Percentiles rank a stretch among this genome's conserved stretches.
Conservation (phyloP, 1,140 invertebrate species). For the Coptotermes formosanus region DNA sequence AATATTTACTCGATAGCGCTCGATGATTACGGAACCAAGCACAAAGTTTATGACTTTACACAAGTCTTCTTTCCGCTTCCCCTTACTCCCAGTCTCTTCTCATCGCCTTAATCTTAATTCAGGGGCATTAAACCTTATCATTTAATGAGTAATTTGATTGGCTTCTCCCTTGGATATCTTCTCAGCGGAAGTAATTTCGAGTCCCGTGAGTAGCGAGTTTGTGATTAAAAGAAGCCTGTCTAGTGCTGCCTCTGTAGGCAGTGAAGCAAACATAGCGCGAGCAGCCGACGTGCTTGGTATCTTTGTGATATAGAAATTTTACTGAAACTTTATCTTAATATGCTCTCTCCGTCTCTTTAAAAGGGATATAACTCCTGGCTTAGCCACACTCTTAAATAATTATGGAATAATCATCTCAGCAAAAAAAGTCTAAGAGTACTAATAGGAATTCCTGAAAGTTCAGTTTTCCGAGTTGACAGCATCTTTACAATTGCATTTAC, state of each 20-base stretch:
- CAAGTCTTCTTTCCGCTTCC: background rate
- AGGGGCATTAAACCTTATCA: conserved; percentile 15
- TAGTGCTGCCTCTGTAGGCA: background rate
- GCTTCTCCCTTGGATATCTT: conserved; percentile 14
- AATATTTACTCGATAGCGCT: conserved; percentile 2
- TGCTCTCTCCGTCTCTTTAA: background rate
- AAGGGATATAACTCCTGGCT: background rate
- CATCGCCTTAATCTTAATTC: conserved; percentile 15
- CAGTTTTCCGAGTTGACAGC: too few relatives aligned
- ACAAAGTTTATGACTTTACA: conserved; percentile 12
- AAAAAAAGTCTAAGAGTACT: too few relatives aligned
- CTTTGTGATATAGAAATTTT: background rate
- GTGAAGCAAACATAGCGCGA: background rate
- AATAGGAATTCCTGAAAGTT: too few relatives aligned
- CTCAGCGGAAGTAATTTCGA: conserved; percentile 5
- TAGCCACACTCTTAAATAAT: background rate
- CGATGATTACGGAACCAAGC: background rate
- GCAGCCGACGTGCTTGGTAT: background rate
- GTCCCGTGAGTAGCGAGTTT: background rate
- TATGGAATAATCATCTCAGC: background rate
- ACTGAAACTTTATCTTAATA: conserved; percentile 1
- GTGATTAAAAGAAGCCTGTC: background rate
- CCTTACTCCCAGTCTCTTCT: background rate
- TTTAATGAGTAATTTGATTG: conserved; percentile 18
- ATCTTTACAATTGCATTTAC: too few relatives aligned